Evolutionary conservation across 2,888 invertebrate species (phyloP).

Genomic region (Pycnomerus fuliginosus): DNA sequence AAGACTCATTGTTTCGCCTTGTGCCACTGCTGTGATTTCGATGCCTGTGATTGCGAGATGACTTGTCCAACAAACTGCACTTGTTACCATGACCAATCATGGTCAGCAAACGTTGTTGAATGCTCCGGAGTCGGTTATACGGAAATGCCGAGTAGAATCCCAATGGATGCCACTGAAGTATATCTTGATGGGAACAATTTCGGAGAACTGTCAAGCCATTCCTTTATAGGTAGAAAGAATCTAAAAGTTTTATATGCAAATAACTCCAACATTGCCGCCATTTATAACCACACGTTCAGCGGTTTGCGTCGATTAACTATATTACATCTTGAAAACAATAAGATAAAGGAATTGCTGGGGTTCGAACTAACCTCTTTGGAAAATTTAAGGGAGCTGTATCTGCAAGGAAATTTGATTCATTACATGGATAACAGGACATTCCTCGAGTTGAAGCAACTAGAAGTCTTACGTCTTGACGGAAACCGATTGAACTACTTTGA

Average conservation of each 20-base stretch:
- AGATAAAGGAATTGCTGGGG: constrained; percentile 75
- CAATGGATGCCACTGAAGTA: constrained; percentile 94
- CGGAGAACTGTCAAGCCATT: constrained; percentile 81
- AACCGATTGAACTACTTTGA: constrained; percentile 80
- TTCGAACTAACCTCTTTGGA: constrained; percentile 81
- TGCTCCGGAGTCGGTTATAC: constrained; percentile 81
- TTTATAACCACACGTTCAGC: constrained; percentile 89
- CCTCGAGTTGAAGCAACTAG: constrained; percentile 74
- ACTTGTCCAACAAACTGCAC: constrained; percentile 92
- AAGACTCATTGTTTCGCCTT: constrained; percentile 91
- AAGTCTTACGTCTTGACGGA: constrained; percentile 81
- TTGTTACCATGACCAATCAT: constrained; percentile 92
- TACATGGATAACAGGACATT: constrained; percentile 86
- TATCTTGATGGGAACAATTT: constrained; percentile 92
- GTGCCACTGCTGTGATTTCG: constrained; percentile 95
- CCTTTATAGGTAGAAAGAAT: constrained; percentile 90
- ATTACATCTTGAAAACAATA: constrained; percentile 86
- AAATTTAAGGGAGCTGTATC: constrained; percentile 79
- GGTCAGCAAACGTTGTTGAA: constrained; percentile 91
- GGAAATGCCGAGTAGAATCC: constrained; percentile 82
- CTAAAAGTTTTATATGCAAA: constrained; percentile 84
- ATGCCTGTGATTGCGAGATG: constrained; percentile 97
- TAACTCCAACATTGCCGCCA: constrained; percentile 79
- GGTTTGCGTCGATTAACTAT: constrained; percentile 76
- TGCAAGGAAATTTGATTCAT: constrained; percentile 82